These are phyloP conservation scores for Pollicipes pollicipes DNA, from an alignment of 1,140 invertebrate genomes.

Conservation along the genomic window DNA sequence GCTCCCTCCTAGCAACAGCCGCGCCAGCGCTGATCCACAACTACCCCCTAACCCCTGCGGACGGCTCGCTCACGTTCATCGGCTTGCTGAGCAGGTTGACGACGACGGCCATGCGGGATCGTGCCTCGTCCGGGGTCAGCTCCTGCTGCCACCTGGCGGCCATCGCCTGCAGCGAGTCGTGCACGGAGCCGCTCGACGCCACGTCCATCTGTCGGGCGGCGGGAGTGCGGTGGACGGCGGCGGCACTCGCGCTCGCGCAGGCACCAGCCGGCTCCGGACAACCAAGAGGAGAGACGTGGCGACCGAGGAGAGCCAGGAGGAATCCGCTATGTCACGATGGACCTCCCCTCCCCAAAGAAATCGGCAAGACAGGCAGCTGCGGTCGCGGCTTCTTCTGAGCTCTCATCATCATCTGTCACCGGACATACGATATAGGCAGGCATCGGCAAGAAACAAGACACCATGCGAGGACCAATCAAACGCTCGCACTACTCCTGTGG, in stretches of 20 bases:
- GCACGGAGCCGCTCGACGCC: background rate
- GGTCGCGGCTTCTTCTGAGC: too few species aligned
- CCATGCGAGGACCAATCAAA: too few species aligned
- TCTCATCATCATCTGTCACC: too few species aligned
- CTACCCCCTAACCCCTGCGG: background rate
- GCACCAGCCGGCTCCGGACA: background rate
- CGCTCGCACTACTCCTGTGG: too few species aligned
- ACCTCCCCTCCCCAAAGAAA: too few species aligned
- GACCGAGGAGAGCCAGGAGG: too few species aligned
- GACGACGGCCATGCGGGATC: conserved; percentile 42
- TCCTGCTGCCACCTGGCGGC: background rate
- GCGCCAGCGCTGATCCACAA: too few species aligned
- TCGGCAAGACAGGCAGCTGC: too few species aligned
- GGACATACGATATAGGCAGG: too few species aligned
- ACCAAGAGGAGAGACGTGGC: background rate
- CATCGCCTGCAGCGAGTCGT: background rate
- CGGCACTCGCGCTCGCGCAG: background rate
- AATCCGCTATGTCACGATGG: too few species aligned
- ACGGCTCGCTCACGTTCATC: conserved; percentile 46
- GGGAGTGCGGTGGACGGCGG: background rate
- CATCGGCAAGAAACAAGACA: too few species aligned
- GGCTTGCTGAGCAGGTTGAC: conserved; percentile 56
- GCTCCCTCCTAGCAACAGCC: too few species aligned
- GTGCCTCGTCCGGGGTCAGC: conserved; percentile 16
- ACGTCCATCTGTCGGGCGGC: background rate